Evolutionary conservation across 1,140 invertebrate genomes (phyloP).

Genomic region (Platorchestia sp.): DNA sequence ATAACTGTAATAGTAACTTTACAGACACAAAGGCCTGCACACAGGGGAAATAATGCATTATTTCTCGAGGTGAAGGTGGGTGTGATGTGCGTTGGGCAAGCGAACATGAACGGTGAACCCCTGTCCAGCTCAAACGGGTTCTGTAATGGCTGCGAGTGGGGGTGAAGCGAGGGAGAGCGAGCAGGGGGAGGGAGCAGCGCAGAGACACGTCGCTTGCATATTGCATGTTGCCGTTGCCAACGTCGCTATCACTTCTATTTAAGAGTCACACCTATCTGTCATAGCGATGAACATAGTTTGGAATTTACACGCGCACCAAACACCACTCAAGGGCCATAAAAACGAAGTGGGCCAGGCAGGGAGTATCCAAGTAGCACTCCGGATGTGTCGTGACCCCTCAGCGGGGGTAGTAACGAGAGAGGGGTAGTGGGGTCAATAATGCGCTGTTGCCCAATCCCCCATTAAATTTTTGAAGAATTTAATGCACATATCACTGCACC

Average conservation of each 20-base stretch:
- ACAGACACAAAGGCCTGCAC: neutral
- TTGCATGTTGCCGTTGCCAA: neutral
- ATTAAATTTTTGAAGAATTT: neutral
- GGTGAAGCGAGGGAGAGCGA: neutral
- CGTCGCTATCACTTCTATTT: neutral
- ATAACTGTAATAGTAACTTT: neutral
- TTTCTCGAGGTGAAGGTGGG: neutral
- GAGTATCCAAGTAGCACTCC: slow-evolving; percentile 33
- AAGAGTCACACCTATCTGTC: neutral
- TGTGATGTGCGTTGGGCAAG: neutral
- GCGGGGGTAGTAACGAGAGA: slow-evolving; percentile 27
- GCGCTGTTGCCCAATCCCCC: slow-evolving; percentile 42
- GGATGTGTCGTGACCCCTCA: slow-evolving; percentile 33
- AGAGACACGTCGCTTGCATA: slow-evolving; percentile 1
- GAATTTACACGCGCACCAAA: neutral
- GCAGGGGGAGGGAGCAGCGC: neutral
- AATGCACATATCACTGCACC: neutral
- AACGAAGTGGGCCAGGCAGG: neutral
- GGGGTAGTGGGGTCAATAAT: slow-evolving; percentile 43
- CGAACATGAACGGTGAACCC: neutral
- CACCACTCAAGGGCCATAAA: neutral
- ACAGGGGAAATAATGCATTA: neutral
- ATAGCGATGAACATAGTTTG: neutral
- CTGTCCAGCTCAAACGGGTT: slow-evolving; percentile 32
- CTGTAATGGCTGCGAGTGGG: slow-evolving; percentile 29